phyloP scores from a whole-genome alignment of 2,113 vertebrate species.

The Ranitomeya imitator region DNA sequence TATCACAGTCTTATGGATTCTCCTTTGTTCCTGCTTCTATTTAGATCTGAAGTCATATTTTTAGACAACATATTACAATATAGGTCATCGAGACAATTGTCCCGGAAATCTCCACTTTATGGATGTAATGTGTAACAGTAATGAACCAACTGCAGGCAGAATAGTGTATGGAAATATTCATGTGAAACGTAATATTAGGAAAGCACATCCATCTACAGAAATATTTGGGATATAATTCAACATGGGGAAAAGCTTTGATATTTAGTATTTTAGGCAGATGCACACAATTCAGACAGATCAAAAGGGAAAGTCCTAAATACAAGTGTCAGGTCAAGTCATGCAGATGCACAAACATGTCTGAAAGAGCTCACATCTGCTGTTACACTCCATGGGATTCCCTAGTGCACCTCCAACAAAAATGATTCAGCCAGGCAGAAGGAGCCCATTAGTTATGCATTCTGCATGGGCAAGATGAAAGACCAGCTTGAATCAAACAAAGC shows the following conservation, averaged over 20 bases:
- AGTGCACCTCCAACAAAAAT: slow-evolving; percentile 55
- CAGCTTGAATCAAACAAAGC: background rate
- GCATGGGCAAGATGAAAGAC: background rate
- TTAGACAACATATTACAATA: background rate
- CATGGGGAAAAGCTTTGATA: slow-evolving; percentile 50
- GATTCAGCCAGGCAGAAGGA: slow-evolving; percentile 13
- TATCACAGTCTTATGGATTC: background rate
- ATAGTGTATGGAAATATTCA: background rate
- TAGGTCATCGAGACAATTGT: background rate
- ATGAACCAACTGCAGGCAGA: background rate
- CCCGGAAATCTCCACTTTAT: background rate
- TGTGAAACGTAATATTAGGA: background rate
- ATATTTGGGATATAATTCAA: slow-evolving; percentile 15
- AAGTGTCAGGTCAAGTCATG: slow-evolving; percentile 66
- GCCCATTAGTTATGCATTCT: slow-evolving; percentile 18
- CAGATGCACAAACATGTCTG: slow-evolving; percentile 62
- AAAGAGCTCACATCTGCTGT: slow-evolving; percentile 53
- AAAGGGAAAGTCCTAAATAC: slow-evolving; percentile 32
- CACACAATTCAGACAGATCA: slow-evolving; percentile 65
- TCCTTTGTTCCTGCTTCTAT: background rate
- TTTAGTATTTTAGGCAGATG: slow-evolving; percentile 64
- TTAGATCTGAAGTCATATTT: background rate
- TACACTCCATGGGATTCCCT: slow-evolving; percentile 59
- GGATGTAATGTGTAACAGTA: background rate
- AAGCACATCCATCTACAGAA: background rate